These are phyloP conservation scores for Tachystola acroxantha DNA, from an alignment of 2,888 invertebrate genomes.

Conservation along the genomic window DNA sequence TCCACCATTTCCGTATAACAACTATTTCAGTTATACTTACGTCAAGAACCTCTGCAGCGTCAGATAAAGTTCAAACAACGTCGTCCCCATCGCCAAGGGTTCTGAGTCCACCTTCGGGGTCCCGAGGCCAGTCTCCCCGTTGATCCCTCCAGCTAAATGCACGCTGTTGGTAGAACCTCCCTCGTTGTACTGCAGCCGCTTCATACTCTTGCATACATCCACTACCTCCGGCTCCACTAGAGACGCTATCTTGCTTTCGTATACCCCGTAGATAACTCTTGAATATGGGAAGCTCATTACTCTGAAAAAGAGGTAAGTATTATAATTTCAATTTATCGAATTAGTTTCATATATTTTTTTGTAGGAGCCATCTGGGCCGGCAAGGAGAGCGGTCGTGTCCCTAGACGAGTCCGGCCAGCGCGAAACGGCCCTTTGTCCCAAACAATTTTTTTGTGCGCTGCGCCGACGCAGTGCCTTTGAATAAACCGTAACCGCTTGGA, in stretches of 20 bases:
- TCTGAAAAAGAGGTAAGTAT: constrained; percentile 57
- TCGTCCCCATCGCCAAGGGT: constrained; percentile 89
- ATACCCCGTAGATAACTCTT: constrained; percentile 83
- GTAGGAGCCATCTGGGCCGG: too few species aligned
- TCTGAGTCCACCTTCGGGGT: constrained; percentile 73
- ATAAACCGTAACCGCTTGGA: too few species aligned
- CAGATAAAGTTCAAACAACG: constrained; percentile 94
- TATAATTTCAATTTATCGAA: too few species aligned
- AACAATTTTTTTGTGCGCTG: too few species aligned
- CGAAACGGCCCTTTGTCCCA: too few species aligned
- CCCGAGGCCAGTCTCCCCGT: constrained; percentile 70
- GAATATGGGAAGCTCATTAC: constrained; percentile 86
- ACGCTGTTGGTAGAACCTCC: constrained; percentile 58
- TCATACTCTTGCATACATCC: constrained; percentile 86
- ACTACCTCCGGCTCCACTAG: constrained; percentile 84
- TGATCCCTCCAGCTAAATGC: constrained; percentile 71
- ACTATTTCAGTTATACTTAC: too few species aligned
- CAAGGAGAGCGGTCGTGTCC: too few species aligned
- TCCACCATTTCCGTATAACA: too few species aligned
- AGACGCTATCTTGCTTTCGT: constrained; percentile 84
- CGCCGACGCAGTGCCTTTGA: too few species aligned
- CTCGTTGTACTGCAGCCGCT: constrained; percentile 76
- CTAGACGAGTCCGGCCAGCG: too few species aligned
- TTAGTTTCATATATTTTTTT: too few species aligned
- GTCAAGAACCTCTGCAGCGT: constrained; percentile 91